A percentile compares a stretch with the other conserved stretches of the same genome.
phyloP scores from a whole-genome alignment of 92 coral and sea anemone species.

The Epizoanthus ramosus region DNA sequence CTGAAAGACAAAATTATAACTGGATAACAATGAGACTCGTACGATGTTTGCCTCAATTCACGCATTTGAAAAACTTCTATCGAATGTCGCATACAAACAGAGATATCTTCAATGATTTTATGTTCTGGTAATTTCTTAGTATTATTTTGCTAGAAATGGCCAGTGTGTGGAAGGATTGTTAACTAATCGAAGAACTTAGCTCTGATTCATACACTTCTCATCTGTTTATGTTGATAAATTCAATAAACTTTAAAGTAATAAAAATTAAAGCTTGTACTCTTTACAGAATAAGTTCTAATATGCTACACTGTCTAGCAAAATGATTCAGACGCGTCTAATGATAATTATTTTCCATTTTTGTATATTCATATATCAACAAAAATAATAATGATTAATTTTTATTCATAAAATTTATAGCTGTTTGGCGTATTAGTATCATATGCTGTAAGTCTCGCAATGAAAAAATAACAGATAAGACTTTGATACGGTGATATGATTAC shows the following conservation, averaged over 20 bases:
- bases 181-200: neutral
- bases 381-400: constrained; percentile 15
- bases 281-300: neutral
- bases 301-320: constrained; percentile 12
- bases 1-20: neutral
- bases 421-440: no score
- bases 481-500: neutral
- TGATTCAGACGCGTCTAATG: constrained; percentile 13
- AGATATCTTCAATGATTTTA: neutral
- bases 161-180: neutral
- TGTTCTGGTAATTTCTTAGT: neutral
- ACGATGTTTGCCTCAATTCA: no score
- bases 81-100: neutral
- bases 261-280: constrained; percentile 19
- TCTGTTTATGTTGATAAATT: constrained; percentile 9
- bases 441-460: no score
- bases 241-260: constrained; percentile 34
- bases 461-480: neutral
- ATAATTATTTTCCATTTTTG: constrained; percentile 31
- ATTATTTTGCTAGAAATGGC: neutral
- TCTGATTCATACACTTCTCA: neutral
- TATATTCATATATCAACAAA: constrained; percentile 22
- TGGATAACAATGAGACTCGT: neutral
- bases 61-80: neutral
- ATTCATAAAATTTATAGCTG: constrained; percentile 2